Evolutionary conservation across 2,888 invertebrate genomes (phyloP).

Genomic region (Acholoe squamosa): DNA sequence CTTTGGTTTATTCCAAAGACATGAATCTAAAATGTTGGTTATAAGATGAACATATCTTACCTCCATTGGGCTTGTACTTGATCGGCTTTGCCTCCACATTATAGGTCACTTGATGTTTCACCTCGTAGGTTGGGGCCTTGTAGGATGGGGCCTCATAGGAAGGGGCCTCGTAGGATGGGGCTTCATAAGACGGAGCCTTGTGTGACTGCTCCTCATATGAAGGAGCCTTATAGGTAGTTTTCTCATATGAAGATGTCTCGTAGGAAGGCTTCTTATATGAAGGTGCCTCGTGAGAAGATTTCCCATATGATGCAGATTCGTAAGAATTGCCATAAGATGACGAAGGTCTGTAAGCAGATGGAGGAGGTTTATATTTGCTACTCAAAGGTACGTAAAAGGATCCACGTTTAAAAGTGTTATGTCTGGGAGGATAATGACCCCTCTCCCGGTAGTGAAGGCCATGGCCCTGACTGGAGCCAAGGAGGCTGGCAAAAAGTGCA

Average conservation of each 20-base stretch:
- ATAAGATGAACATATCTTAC: no score
- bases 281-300: not conserved
- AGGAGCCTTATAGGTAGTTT: not conserved
- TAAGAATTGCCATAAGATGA: not conserved
- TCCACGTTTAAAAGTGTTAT: not conserved
- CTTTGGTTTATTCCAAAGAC: no score
- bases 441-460: not conserved
- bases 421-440: not conserved
- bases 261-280: not conserved
- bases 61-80: not conserved
- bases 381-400: not conserved
- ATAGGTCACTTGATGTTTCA: not conserved
- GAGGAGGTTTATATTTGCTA: not conserved
- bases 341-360: not conserved
- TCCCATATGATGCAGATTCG: not conserved
- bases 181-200: not conserved
- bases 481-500: not conserved
- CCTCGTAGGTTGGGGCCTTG: not conserved
- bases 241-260: not conserved
- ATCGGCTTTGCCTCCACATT: not conserved
- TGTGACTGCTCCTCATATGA: not conserved
- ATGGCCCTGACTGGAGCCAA: not conserved
- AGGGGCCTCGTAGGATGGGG: conserved; percentile 5
- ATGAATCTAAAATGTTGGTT: no score
- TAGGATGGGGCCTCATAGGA: conserved; percentile 5